Percentiles rank a stretch among this genome's conserved stretches.
phyloP scores from a whole-genome alignment of 2,888 invertebrate species.

The Scaptomyza cyrtandrae region DNA sequence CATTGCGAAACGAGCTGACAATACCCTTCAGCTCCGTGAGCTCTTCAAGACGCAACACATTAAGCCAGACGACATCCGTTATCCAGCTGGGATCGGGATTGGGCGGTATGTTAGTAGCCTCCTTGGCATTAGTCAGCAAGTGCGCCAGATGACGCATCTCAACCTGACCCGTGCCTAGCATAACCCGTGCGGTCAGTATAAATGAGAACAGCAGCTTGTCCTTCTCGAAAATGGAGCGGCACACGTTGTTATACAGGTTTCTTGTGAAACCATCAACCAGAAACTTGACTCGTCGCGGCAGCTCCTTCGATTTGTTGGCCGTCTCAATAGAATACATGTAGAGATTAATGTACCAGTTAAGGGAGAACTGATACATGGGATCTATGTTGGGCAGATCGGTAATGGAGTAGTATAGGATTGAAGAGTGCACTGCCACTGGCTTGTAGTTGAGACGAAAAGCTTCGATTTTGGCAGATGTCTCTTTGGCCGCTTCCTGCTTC shows the following conservation, averaged over 20 bases:
- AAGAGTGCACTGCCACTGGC: conserved; percentile 93
- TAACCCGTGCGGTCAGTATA: conserved; percentile 88
- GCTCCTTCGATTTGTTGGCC: conserved; percentile 87
- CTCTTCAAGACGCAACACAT: conserved; percentile 89
- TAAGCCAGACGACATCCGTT: conserved; percentile 91
- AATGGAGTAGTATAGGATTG: conserved; percentile 94
- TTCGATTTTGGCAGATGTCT: conserved; percentile 93
- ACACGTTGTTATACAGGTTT: conserved; percentile 93
- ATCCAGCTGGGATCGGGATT: conserved; percentile 94
- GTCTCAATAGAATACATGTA: conserved; percentile 84
- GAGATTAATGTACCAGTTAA: conserved; percentile 95
- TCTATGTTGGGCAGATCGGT: conserved; percentile 94
- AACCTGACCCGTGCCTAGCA: conserved; percentile 87
- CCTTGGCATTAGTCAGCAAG: conserved; percentile 88
- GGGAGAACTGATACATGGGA: conserved; percentile 97
- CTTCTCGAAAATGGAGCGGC: conserved; percentile 94
- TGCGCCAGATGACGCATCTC: conserved; percentile 89
- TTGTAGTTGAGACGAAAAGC: conserved; percentile 92
- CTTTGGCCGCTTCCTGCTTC: conserved; percentile 93
- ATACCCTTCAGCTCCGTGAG: conserved; percentile 88
- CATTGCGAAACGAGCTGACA: conserved; percentile 86
- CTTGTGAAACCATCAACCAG: conserved; percentile 93
- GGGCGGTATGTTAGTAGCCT: conserved; percentile 49
- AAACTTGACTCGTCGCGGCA: conserved; percentile 90
- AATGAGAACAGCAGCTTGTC: conserved; percentile 95